These are phyloP conservation scores for Drosophila trapezifrons DNA, from an alignment of 1,140 invertebrate genomes.

Conservation along the genomic window DNA sequence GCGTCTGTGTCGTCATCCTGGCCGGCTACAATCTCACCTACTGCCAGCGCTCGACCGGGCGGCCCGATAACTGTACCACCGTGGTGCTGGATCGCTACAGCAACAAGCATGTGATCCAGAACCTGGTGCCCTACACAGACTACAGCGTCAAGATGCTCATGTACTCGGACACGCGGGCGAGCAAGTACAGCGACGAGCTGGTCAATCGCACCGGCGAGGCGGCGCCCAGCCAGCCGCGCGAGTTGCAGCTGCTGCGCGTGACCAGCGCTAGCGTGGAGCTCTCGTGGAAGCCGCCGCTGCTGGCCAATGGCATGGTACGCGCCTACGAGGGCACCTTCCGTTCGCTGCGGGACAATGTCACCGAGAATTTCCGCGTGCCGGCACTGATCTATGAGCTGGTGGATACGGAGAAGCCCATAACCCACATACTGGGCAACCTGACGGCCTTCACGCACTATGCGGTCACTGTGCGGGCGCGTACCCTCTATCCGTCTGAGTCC, in stretches of 20 bases:
- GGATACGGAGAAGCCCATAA: conserved; percentile 55
- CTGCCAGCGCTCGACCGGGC: conserved; percentile 58
- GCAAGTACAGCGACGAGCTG: conserved; percentile 72
- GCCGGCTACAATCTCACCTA: conserved; percentile 75
- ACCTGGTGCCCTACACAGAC: conserved; percentile 68
- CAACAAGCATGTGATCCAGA: conserved; percentile 46
- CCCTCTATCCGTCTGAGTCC: conserved; percentile 55
- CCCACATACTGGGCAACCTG: conserved; percentile 48
- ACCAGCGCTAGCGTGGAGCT: conserved; percentile 42
- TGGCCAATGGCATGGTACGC: conserved; percentile 63
- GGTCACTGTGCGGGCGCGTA: conserved; percentile 52
- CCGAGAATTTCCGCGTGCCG: conserved; percentile 38
- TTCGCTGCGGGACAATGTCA: conserved; percentile 32
- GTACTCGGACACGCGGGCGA: conserved; percentile 58
- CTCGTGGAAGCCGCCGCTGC: conserved; percentile 58
- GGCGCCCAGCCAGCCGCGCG: conserved; percentile 58
- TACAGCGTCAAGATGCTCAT: conserved; percentile 71
- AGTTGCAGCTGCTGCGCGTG: conserved; percentile 41
- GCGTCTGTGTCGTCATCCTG: conserved; percentile 69
- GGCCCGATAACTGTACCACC: conserved; percentile 69
- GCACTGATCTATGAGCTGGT: conserved; percentile 53
- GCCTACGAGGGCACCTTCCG: conserved; percentile 48
- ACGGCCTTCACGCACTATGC: conserved; percentile 62
- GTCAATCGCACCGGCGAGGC: conserved; percentile 61
- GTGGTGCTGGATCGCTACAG: conserved; percentile 47